Evolutionary conservation across 1,140 invertebrate genomes (phyloP).

Genomic region (Paralvinella palmiformis): DNA sequence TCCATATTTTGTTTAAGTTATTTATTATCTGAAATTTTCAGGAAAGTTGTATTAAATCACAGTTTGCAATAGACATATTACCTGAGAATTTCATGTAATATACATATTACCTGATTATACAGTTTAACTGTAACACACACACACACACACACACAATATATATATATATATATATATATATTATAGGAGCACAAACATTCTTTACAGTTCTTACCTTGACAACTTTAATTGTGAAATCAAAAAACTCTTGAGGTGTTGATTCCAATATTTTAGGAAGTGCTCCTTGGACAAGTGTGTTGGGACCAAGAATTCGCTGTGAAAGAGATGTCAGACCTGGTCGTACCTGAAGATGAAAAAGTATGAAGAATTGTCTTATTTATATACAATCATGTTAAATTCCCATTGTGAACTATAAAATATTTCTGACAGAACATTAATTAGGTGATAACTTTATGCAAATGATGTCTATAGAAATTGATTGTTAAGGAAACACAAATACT

Average conservation of each 20-base stretch:
- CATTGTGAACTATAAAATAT: not conserved
- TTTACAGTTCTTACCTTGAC: constrained; percentile 71
- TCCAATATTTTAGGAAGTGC: constrained; percentile 81
- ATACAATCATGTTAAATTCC: not conserved
- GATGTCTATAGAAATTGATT: no score
- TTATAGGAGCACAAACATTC: no score
- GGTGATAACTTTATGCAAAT: not conserved
- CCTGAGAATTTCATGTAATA: no score
- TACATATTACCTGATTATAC: no score
- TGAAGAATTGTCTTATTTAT: not conserved
- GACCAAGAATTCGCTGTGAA: constrained; percentile 80
- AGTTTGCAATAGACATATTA: no score
- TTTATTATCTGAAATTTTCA: no score
- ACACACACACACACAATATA: no score
- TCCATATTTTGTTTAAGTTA: no score
- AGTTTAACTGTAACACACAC: no score
- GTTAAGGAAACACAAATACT: no score
- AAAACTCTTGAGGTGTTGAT: constrained; percentile 79
- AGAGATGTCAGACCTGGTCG: constrained; percentile 67
- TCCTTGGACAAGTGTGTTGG: constrained; percentile 85
- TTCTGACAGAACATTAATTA: not conserved
- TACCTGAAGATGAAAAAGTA: constrained; percentile 50
- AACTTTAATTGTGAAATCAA: constrained; percentile 65
- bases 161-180: no score
- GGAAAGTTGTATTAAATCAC: no score